phyloP scores from a whole-genome alignment of 2,888 invertebrate genomes.

The Eupelmus urozonus region DNA sequence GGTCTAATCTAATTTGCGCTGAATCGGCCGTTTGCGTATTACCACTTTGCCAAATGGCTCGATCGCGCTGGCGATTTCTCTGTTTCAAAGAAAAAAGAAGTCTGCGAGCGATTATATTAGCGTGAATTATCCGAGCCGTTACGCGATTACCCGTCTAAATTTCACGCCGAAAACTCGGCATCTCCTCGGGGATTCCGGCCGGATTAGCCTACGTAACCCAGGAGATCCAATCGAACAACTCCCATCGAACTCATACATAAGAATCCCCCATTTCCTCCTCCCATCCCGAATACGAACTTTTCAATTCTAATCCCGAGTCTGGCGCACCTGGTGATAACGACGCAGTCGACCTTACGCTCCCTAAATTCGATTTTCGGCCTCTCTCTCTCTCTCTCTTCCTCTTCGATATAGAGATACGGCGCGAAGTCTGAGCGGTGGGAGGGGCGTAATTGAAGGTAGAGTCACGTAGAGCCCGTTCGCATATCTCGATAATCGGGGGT shows the following conservation, averaged over 20 bases:
- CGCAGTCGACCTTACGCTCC: slow-evolving; percentile 31
- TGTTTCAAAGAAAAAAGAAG: not conserved
- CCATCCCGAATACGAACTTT: slow-evolving; percentile 23
- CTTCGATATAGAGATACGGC: not conserved
- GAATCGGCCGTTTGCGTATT: slow-evolving; percentile 5
- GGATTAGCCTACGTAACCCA: not conserved
- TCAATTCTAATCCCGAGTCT: slow-evolving; percentile 44
- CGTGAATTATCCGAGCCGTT: not conserved
- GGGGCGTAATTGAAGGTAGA: slow-evolving; percentile 41
- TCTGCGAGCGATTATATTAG: too few species aligned
- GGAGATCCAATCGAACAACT: slow-evolving; percentile 48
- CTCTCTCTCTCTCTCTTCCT: not conserved
- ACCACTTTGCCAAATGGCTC: not conserved
- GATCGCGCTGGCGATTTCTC: too few species aligned
- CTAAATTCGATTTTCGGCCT: too few species aligned
- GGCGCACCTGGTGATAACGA: slow-evolving; percentile 45
- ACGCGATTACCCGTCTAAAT: not conserved
- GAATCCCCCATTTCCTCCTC: not conserved
- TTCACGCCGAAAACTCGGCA: too few species aligned
- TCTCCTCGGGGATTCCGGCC: not conserved
- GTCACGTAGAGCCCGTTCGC: slow-evolving; percentile 54
- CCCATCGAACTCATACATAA: slow-evolving; percentile 1
- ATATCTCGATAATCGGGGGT: slow-evolving; percentile 56
- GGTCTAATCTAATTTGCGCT: slow-evolving; percentile 13
- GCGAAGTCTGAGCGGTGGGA: not conserved